Base-by-base conservation (phyloP, 2,888 invertebrate species). In the Mythimna vitellina region DNA sequence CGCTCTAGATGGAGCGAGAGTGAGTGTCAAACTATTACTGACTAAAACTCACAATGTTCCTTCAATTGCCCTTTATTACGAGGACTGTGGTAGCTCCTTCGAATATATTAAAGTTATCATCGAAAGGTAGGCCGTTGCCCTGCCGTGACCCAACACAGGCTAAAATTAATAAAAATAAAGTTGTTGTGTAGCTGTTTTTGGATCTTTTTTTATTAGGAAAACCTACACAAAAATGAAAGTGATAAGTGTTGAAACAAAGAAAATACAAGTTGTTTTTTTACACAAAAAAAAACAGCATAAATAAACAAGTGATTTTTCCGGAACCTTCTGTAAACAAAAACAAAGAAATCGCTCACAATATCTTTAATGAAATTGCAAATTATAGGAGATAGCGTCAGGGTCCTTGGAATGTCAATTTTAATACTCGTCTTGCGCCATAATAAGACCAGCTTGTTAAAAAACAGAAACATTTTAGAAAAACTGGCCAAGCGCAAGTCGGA, bases 321-420 rank as follows among this genome's bases (percentile, higher is more conserved):
- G 10, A 42, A n/a, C 61, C 14, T 51, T n/a, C 12, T 35, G 29
- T 46, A 29, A 20, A 65, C 17, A 57, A 49, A 57, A 65, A 73
- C 38, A 66, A 66, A 74, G 12, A 25, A n/a, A n/a, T n/a, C 12
- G 12, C 61, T 32, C 3, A 32, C 14, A 14, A 35, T n/a, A 32
- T 76, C 12, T 6, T 56, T 38, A 22, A 70, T 38, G 32, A 62
- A 76, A 61, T 70, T 58, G 57, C 22, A 63, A 69, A 58, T 69
- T 69, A 49, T 38, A 29, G n/a, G 46, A 58, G 38, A 76, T 62
- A 57, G 38, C 63, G 49, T 56, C n/a, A 29, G 32, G 32, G 25
- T 22, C 5, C 12, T 10, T 12, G 0, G 46, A 71, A 76, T 58
- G 71, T 35, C 53, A 70, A 70, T 54, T 65, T 53, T 60, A 56